Percentiles rank a stretch among this genome's conserved stretches.
Evolutionary conservation across 1,140 invertebrate species (phyloP).

Genomic region (Cherax quadricarinatus): DNA sequence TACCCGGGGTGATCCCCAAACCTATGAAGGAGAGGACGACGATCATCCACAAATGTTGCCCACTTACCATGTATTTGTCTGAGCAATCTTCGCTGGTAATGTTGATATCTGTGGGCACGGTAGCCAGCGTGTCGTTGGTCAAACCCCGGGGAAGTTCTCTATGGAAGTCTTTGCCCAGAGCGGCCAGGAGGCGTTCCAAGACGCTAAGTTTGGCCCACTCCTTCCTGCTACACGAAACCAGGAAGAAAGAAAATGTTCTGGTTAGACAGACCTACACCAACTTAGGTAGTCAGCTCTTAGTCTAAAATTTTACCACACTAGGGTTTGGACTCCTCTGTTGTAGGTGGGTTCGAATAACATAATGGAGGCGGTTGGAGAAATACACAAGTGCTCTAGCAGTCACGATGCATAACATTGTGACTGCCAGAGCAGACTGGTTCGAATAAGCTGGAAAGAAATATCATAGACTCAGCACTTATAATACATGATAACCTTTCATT

Average conservation of each 20-base stretch:
- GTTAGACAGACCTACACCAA: neutral
- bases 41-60: no score
- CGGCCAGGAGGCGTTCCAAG: constrained; percentile 58
- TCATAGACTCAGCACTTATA: no score
- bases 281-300: neutral
- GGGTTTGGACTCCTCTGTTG: neutral
- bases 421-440: no score
- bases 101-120: constrained; percentile 58
- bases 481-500: no score
- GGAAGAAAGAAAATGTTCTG: neutral
- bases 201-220: constrained; percentile 48
- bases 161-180: constrained; percentile 55
- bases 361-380: no score
- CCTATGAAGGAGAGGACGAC: no score
- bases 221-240: neutral
- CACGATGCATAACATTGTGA: no score
- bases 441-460: no score
- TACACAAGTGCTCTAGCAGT: no score
- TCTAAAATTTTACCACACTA: no score
- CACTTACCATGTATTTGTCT: constrained; percentile 62
- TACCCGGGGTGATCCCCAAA: no score
- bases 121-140: constrained; percentile 68
- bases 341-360: no score
- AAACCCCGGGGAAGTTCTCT: constrained; percentile 52
- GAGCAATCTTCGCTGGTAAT: constrained; percentile 57